A percentile compares a stretch with the other conserved stretches of the same genome.
Conservation (phyloP, 2,113 vertebrate species). For the Lampris incognitus region DNA sequence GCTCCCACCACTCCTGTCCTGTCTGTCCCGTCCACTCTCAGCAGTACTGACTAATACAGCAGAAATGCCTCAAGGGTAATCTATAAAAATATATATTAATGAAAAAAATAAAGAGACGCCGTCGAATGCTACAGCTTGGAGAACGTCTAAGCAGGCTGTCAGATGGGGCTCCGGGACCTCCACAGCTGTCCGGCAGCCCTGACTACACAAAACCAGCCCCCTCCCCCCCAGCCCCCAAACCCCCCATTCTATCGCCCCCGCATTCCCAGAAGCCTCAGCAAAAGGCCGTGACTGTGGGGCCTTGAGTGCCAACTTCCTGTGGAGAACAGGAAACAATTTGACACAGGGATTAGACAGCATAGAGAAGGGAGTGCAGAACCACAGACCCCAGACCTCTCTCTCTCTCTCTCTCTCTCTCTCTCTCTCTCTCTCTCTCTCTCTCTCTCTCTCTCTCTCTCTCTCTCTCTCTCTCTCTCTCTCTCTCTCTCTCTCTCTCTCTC, state of each 20-base stretch:
- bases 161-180: constrained; percentile 57
- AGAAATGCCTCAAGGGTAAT: constrained; percentile 2
- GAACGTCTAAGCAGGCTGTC: constrained; percentile 39
- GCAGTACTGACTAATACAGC: neutral
- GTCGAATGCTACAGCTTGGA: constrained; percentile 19
- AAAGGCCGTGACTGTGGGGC: constrained; percentile 64
- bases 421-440: constrained; percentile 2
- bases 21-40: neutral
- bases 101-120: neutral
- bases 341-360: constrained; percentile 78
- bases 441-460: neutral
- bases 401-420: neutral
- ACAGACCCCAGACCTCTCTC: constrained; percentile 34
- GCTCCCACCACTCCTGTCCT: neutral
- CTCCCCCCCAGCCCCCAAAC: constrained; percentile 4
- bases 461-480: constrained; percentile 7
- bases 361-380: constrained; percentile 54
- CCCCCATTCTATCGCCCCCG: constrained; percentile 48
- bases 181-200: constrained; percentile 72
- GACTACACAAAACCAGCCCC: neutral
- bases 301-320: constrained; percentile 74
- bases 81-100: neutral
- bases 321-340: constrained; percentile 80
- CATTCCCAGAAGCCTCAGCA: constrained; percentile 74
- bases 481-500: neutral